Percentiles rank a stretch among this genome's conserved stretches.
These are phyloP conservation scores for Stenolophus ochropezus DNA, from an alignment of 2,888 invertebrate genomes.

Conservation along the genomic window DNA sequence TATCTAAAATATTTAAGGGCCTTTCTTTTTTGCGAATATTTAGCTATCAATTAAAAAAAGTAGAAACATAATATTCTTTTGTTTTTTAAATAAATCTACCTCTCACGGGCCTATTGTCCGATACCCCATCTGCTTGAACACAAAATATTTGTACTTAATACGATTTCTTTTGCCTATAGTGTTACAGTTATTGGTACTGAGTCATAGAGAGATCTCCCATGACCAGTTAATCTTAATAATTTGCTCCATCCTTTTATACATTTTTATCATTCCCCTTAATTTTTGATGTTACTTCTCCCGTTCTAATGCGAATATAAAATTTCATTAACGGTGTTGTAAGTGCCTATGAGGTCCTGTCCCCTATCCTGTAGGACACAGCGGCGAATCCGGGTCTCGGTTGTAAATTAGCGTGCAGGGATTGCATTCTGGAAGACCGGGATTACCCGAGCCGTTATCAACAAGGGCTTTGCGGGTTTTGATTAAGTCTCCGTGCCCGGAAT, in stretches of 20 bases:
- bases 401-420: conserved; percentile 70
- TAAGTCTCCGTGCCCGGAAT: conserved; percentile 70
- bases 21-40: too few relatives aligned
- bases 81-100: too few relatives aligned
- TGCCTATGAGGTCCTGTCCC: neutral
- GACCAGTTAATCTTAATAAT: too few relatives aligned
- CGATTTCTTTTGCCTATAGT: too few relatives aligned
- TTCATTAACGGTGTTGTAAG: neutral
- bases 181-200: too few relatives aligned
- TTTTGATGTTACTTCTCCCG: neutral
- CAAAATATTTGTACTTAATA: too few relatives aligned
- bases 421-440: conserved; percentile 69
- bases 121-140: too few relatives aligned
- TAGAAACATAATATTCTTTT: too few relatives aligned
- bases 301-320: neutral
- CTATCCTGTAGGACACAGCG: conserved; percentile 51
- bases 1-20: too few relatives aligned
- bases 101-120: too few relatives aligned
- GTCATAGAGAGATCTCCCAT: too few relatives aligned
- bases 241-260: neutral
- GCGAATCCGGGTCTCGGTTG: conserved; percentile 64
- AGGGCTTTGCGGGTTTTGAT: conserved; percentile 70
- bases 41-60: too few relatives aligned
- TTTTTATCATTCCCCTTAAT: neutral
- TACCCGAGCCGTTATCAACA: conserved; percentile 70